Percentiles rank a stretch among this genome's conserved stretches.
phyloP scores from a whole-genome alignment of 2,888 invertebrate species.

The Drosophila macrothrix region DNA sequence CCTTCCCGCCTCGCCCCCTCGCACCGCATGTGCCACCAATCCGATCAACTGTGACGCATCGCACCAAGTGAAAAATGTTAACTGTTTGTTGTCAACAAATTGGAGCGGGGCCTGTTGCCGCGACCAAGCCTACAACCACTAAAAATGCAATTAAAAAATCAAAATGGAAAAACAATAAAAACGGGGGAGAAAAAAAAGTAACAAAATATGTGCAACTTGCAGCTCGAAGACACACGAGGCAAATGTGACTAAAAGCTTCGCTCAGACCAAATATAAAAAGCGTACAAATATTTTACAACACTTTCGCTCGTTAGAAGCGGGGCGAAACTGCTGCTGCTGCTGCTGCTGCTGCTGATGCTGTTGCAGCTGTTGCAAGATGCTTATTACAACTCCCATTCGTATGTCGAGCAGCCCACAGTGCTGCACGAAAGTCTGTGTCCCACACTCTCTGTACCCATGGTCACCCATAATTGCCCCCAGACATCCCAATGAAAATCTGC shows the following conservation, averaged over 20 bases:
- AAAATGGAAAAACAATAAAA: conserved; percentile 70
- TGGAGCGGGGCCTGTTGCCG: conserved; percentile 62
- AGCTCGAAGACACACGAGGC: conserved; percentile 34
- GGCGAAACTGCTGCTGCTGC: conserved; percentile 39
- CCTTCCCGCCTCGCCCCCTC: neutral
- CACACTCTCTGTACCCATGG: conserved; percentile 62
- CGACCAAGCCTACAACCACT: conserved; percentile 69
- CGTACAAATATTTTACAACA: conserved; percentile 73
- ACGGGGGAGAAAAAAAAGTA: conserved; percentile 25
- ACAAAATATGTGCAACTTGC: conserved; percentile 56
- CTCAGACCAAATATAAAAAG: conserved; percentile 24
- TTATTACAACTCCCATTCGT: conserved; percentile 1
- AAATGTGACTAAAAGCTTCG: conserved; percentile 37
- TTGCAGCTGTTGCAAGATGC: neutral
- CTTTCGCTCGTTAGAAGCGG: conserved; percentile 81
- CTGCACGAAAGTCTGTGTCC: conserved; percentile 44
- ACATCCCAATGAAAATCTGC: neutral
- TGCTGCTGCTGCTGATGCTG: neutral
- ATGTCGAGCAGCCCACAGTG: conserved; percentile 38
- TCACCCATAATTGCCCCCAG: conserved; percentile 63
- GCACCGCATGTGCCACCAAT: conserved; percentile 6
- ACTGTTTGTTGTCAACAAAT: conserved; percentile 75
- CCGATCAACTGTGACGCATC: conserved; percentile 75
- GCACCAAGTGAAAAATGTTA: conserved; percentile 53
- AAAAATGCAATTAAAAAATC: conserved; percentile 66